A percentile compares a stretch with the other conserved stretches of the same genome.
These are phyloP conservation scores for Apolygus lucorum DNA, from an alignment of 1,140 invertebrate genomes.

Conservation along the genomic window DNA sequence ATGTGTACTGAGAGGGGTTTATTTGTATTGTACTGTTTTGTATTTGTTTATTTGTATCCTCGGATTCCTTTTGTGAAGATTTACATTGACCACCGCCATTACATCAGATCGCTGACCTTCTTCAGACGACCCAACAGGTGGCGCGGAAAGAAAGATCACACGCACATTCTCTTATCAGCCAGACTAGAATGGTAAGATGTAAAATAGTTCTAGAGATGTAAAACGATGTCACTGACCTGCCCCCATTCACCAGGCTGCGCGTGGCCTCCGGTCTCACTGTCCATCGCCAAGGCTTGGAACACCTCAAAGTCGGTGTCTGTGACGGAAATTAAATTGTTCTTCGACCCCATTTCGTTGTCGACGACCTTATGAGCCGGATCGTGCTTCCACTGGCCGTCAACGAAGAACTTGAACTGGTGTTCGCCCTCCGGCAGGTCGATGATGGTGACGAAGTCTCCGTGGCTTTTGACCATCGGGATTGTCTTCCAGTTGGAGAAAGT, in stretches of 20 bases:
- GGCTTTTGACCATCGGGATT: conserved; percentile 89
- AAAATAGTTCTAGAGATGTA: no score
- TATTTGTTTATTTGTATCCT: no score
- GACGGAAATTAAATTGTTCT: conserved; percentile 89
- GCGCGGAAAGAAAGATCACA: no score
- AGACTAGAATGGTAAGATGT: no score
- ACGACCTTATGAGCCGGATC: conserved; percentile 62
- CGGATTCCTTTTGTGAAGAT: no score
- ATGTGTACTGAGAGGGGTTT: no score
- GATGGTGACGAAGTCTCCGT: conserved; percentile 93
- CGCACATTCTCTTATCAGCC: no score
- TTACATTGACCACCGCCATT: no score
- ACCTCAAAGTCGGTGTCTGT: conserved; percentile 95
- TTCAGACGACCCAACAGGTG: no score
- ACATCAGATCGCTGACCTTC: no score
- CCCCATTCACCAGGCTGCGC: conserved; percentile 14
- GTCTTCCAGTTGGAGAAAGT: conserved; percentile 95
- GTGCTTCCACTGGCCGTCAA: conserved; percentile 94
- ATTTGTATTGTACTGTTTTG: no score
- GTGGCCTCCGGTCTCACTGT: conserved; percentile 52
- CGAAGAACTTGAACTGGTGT: conserved; percentile 97
- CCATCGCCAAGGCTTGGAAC: conserved; percentile 90
- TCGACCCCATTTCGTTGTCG: conserved; percentile 77
- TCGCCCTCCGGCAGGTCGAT: conserved; percentile 93
- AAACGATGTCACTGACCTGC: no score